Percentiles rank a stretch among this genome's conserved stretches.
phyloP scores from a whole-genome alignment of 37 sponge, comb jelly and placozoan genomes.

The Spongilla lacustris region DNA sequence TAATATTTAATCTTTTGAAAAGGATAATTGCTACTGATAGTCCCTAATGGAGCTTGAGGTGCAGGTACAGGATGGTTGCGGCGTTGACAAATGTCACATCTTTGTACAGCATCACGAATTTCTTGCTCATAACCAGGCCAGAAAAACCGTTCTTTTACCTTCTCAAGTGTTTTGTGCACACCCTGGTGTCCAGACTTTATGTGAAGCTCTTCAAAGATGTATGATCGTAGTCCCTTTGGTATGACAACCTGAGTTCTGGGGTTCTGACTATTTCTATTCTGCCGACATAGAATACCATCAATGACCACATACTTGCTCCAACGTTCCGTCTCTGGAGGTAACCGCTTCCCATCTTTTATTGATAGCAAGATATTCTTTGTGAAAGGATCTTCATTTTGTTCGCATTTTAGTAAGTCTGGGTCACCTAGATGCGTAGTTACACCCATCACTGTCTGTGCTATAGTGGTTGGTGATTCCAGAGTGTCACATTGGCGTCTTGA shows the following conservation, averaged over 20 bases:
- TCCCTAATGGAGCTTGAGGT: slow-evolving; percentile 19
- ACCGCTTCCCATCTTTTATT: too few relatives aligned
- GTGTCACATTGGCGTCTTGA: background rate
- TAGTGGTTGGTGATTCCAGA: background rate
- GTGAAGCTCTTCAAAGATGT: slow-evolving; percentile 6
- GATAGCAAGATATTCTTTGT: too few relatives aligned
- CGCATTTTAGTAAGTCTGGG: too few relatives aligned
- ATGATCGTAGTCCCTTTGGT: background rate
- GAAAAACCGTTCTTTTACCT: slow-evolving; percentile 9
- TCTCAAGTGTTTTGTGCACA: slow-evolving; percentile 8
- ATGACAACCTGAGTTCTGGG: background rate
- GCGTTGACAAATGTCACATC: background rate
- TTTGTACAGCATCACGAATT: background rate
- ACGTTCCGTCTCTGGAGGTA: background rate
- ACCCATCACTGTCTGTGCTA: background rate
- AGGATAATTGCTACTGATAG: background rate
- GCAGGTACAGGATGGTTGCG: slow-evolving; percentile 9
- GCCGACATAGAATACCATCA: background rate
- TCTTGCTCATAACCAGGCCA: slow-evolving; percentile 24
- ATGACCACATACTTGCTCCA: background rate
- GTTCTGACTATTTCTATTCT: background rate
- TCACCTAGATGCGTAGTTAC: background rate
- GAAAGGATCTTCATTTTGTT: too few relatives aligned
- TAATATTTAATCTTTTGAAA: too few relatives aligned
- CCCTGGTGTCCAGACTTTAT: background rate